Evolutionary conservation across 30 jellyfish, hydroid and myxozoan species (phyloP), one percentile per base, ranked within the genome.

Genomic region (Cassiopea xamachana): DNA sequence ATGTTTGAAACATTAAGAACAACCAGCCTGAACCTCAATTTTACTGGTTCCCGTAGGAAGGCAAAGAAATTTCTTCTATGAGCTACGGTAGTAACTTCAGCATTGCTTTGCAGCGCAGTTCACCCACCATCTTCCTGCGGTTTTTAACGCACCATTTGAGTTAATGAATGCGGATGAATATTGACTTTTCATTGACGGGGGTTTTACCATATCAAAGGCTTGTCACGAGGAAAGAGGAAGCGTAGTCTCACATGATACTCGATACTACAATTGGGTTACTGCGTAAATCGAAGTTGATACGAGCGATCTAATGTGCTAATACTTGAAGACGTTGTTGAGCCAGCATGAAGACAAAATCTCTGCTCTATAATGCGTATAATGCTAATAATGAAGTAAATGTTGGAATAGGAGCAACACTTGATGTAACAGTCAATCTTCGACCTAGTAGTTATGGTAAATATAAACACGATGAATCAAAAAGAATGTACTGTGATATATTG

Each of bases 401-500:
- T 2, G 19, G 27, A 13, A 10, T 12, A 51, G 46, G 60, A 16
- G 15, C 46, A 27, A 17, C 49, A 60, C 75, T 8, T 12, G 55
- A 60, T 51, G 48, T 51, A 8, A 50, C 76, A 49, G 49, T 48
- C 15, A 75, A 49, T 78, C 7, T 78, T 50, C 49, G 87, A 75
- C 87, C 87, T 48, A 50, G 18, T 39, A 50, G 55, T 51, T 17
- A 39, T 17, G 19, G 1, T 39, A 27, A 46, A 16, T 18, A 60
- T 16, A 4, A 59, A 50, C 87, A 78, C 39, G 74, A 48, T 27
- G 55, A 50, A n/a, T 19, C 87, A 6, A 78, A 16, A 43, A 50
- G 51, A 27, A 43, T 27, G 75, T 78, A 78, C 75, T 78, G 87
- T 0, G 87, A 78, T 49, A 50, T 78, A 48, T 45, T 78, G 60